A percentile compares a stretch with the other conserved stretches of the same genome.
phyloP scores from a whole-genome alignment of 2,113 vertebrate species.

The Saguinus imperator region DNA sequence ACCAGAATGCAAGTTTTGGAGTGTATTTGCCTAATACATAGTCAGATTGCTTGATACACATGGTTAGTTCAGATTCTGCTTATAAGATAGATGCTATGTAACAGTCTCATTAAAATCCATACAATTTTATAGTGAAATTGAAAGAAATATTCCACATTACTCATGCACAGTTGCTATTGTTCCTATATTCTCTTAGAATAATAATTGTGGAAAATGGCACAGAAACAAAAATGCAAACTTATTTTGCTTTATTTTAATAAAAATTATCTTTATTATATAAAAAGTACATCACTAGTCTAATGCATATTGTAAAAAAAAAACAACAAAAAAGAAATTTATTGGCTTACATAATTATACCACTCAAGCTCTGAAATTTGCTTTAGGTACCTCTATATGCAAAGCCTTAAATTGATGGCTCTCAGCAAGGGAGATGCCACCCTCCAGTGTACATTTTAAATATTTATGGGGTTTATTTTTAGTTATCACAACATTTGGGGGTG shows the following conservation, averaged over 20 bases:
- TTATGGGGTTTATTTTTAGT: slow-evolving; percentile 8
- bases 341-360: slow-evolving; percentile 1
- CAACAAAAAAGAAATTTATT: not conserved
- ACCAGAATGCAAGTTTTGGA: not conserved
- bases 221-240: not conserved
- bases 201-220: not conserved
- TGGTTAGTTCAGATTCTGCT: not conserved
- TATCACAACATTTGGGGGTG: not conserved
- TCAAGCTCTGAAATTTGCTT: slow-evolving; percentile 47
- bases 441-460: not conserved
- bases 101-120: not conserved
- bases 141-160: not conserved
- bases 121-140: not conserved
- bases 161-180: not conserved
- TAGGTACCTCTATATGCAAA: not conserved
- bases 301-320: not conserved
- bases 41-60: not conserved
- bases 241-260: slow-evolving; percentile 10
- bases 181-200: not conserved
- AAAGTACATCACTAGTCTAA: not conserved
- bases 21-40: not conserved
- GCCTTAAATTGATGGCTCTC: slow-evolving; percentile 12
- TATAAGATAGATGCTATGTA: not conserved
- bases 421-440: not conserved
- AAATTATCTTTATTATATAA: not conserved